phyloP scores from a whole-genome alignment of 2,113 vertebrate genomes.

The Sisor rabdophorus region DNA sequence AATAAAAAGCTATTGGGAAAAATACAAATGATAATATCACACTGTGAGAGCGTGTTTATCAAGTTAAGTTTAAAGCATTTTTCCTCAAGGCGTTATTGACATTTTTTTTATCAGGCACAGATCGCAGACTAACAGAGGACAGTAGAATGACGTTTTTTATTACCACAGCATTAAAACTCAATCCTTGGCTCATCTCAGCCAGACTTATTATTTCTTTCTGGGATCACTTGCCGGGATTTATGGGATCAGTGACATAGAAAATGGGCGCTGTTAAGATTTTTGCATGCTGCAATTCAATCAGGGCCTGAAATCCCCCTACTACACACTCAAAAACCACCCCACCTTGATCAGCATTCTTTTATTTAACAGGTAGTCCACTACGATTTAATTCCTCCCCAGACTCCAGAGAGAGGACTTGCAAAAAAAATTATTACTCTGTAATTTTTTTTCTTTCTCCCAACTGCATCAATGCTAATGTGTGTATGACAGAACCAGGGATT shows the following conservation, averaged over 20 bases:
- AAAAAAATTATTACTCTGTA: slow-evolving; percentile 46
- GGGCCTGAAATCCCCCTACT: slow-evolving; percentile 42
- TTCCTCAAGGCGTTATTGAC: slow-evolving; percentile 28
- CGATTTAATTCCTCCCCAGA: slow-evolving; percentile 46
- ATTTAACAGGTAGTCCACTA: slow-evolving; percentile 39
- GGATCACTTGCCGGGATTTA: slow-evolving; percentile 50
- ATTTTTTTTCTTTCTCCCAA: slow-evolving; percentile 43
- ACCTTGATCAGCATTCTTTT: slow-evolving; percentile 24
- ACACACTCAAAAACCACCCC: background rate
- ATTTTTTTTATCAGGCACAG: slow-evolving; percentile 36
- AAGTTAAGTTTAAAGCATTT: background rate
- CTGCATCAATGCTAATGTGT: slow-evolving; percentile 41
- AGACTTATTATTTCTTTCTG: slow-evolving; percentile 40
- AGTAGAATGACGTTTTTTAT: slow-evolving; percentile 46
- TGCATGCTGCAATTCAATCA: slow-evolving; percentile 53
- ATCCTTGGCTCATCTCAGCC: slow-evolving; percentile 31
- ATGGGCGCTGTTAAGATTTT: slow-evolving; percentile 52
- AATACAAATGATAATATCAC: slow-evolving; percentile 1
- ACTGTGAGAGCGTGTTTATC: slow-evolving; percentile 28
- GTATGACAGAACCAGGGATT: slow-evolving; percentile 48
- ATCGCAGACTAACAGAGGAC: slow-evolving; percentile 28
- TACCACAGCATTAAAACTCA: slow-evolving; percentile 49
- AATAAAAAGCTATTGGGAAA: slow-evolving; percentile 4
- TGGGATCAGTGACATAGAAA: slow-evolving; percentile 56
- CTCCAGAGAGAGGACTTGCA: slow-evolving; percentile 31